Conservation (phyloP, 2,113 vertebrate genomes). For the Calyptommatus sinebrachiatus region DNA sequence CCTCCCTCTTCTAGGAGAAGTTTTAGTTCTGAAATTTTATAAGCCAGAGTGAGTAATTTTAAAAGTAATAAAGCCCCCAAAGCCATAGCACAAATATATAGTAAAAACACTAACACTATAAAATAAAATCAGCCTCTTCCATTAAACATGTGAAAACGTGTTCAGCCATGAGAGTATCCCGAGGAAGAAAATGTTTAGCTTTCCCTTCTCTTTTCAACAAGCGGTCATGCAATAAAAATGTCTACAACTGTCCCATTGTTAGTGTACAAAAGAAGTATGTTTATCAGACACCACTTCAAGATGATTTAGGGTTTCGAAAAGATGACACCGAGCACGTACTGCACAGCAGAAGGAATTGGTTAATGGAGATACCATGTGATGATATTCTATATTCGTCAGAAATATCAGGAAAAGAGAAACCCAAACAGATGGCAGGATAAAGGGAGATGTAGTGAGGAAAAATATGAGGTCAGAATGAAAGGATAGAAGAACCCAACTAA, state of each 20-base stretch:
- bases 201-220: slow-evolving; percentile 34
- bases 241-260: slow-evolving; percentile 22
- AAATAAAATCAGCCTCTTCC: slow-evolving; percentile 39
- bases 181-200: slow-evolving; percentile 13
- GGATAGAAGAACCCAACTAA: slow-evolving; percentile 12
- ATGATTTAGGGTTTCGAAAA: slow-evolving; percentile 42
- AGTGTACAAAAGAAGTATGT: slow-evolving; percentile 39
- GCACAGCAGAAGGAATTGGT: slow-evolving; percentile 29
- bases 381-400: neutral
- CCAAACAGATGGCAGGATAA: neutral
- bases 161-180: slow-evolving; percentile 26
- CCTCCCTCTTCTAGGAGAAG: neutral
- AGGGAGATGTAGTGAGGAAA: neutral
- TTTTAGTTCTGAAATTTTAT: neutral
- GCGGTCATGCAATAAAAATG: slow-evolving; percentile 50
- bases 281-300: slow-evolving; percentile 45
- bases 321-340: slow-evolving; percentile 36
- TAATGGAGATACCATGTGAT: slow-evolving; percentile 27
- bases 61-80: slow-evolving; percentile 31
- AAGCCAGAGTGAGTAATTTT: slow-evolving; percentile 28
- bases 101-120: slow-evolving; percentile 38
- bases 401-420: slow-evolving; percentile 11
- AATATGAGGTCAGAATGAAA: slow-evolving; percentile 3
- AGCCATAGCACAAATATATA: slow-evolving; percentile 39
- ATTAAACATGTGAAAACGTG: slow-evolving; percentile 46